Base-by-base conservation (phyloP, 2,888 invertebrate species). In the Nematopogon swammerdamellus region DNA sequence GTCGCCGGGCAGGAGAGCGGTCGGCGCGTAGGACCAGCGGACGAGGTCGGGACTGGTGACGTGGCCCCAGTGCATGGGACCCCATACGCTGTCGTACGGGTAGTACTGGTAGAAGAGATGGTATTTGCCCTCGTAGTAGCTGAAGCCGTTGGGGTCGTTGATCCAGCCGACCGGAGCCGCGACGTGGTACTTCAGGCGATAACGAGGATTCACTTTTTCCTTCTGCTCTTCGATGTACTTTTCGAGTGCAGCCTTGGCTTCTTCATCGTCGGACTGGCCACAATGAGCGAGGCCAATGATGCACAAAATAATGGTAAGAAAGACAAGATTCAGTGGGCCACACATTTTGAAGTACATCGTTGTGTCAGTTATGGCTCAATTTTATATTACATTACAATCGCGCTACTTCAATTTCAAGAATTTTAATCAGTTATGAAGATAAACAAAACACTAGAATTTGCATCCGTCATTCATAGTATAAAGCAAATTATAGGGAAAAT, bases 71-170 rank as follows among this genome's bases (percentile, higher is more conserved):
- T 72, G 71, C 55, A 75, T 65, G 1, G 66, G 60, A 1, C 68
- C 65, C 69, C 70, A 71, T 2, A 63, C 63, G 5, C 69, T 72
- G 42, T 66, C 66, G 53, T 73, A 68, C 0, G 82, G 80, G 51
- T 80, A 68, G 60, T 76, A 77, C 56, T 82, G 82, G 58, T 74
- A 82, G 59, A 81, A 82, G 36, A 82, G 57, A 54, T 83, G 82
- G 56, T 72, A 82, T 46, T 67, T 64, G 5, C 69, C 63, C 46
- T 70, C 65, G 61, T 64, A 77, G 57, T 66, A 72, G 8, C 72
- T 63, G 55, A 82, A 70, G 5, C 75, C 82, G 48, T 74, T 70
- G 1, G 82, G 82, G 54, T 76, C 74, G 58, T 75, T 81, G 20
- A 82, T 67, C 82, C 82, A 82, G 20, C 80, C 81, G 44, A 62